Percentiles rank a stretch among this genome's conserved stretches.
Evolutionary conservation across 2,888 invertebrate genomes (phyloP).

Genomic region (Oxyteleia sp.): DNA sequence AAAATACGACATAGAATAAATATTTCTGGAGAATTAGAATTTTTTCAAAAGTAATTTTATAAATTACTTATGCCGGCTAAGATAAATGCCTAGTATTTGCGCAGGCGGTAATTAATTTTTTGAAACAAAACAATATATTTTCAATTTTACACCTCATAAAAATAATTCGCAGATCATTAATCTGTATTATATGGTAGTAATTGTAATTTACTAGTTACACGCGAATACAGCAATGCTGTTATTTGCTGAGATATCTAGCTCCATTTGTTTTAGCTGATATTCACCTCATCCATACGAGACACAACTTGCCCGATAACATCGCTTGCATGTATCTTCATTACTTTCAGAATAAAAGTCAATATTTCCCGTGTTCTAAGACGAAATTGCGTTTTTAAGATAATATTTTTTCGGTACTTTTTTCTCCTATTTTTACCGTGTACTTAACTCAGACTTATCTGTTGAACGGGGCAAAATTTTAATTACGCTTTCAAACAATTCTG

Average conservation of each 20-base stretch:
- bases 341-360: slow-evolving; percentile 75
- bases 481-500: no score
- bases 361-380: slow-evolving; percentile 29
- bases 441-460: no score
- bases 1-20: no score
- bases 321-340: slow-evolving; percentile 67
- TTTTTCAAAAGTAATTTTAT: no score
- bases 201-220: slow-evolving; percentile 57
- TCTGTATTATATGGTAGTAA: slow-evolving; percentile 45
- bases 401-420: no score
- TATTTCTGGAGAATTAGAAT: no score
- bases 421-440: no score
- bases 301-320: slow-evolving; percentile 72
- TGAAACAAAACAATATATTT: no score
- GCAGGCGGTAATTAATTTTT: no score
- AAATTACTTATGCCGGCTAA: no score
- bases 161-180: slow-evolving; percentile 36
- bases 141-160: neutral
- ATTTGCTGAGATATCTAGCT: slow-evolving; percentile 68
- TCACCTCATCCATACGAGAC: slow-evolving; percentile 72
- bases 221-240: slow-evolving; percentile 52
- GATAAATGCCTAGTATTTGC: no score
- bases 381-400: slow-evolving; percentile 20
- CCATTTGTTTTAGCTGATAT: slow-evolving; percentile 72
- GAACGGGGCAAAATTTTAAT: no score